Conservation (phyloP, 2,797 vertebrate species). For the Pteropus rufus region DNA sequence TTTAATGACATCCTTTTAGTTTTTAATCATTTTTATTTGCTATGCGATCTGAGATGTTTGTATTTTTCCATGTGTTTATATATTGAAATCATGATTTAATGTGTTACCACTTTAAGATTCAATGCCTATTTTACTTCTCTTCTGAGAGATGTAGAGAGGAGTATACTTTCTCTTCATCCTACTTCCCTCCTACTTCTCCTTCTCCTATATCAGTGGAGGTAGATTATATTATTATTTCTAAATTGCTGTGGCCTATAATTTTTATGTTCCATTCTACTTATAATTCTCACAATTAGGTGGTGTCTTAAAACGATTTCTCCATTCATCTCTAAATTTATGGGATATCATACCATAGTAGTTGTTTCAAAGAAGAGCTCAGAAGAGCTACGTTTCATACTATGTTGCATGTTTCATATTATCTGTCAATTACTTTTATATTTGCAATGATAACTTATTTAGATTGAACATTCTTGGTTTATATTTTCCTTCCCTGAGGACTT, state of each 20-base stretch:
- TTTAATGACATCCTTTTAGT: neutral
- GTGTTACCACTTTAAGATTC: neutral
- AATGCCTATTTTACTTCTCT: neutral
- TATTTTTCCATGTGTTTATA: neutral
- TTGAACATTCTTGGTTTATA: neutral
- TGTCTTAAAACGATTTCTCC: neutral
- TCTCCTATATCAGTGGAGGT: neutral
- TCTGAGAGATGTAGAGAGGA: neutral
- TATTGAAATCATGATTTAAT: neutral
- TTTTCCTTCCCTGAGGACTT: neutral
- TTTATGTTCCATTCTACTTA: neutral
- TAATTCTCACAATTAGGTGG: neutral
- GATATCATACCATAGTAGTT: neutral
- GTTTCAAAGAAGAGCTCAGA: neutral
- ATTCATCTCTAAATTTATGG: neutral
- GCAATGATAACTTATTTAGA: neutral
- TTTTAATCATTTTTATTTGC: neutral
- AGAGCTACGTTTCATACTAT: neutral
- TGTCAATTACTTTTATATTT: neutral
- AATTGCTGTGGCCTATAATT: neutral
- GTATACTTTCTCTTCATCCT: neutral
- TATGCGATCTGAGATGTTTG: neutral
- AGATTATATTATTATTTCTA: neutral
- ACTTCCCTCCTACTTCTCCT: neutral
- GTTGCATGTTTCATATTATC: neutral